Evolutionary conservation across 2,888 invertebrate species (phyloP).

Genomic region (Sminthurides aquaticus): DNA sequence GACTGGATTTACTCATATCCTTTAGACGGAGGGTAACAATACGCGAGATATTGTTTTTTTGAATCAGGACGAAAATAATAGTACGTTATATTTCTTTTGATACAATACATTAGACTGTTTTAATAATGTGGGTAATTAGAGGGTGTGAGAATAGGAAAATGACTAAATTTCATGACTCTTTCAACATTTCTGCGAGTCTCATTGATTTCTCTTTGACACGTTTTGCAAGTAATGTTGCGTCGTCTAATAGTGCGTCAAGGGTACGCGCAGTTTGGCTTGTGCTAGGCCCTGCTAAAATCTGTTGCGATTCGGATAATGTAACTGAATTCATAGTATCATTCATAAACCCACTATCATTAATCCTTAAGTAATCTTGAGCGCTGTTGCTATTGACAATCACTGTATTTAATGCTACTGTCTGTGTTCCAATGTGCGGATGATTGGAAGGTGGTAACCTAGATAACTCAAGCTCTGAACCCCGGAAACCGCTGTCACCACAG

Average conservation of each 20-base stretch:
- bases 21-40: too few relatives aligned
- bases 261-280: slow-evolving; percentile 14
- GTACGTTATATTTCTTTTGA: too few relatives aligned
- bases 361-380: not conserved
- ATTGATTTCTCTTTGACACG: slow-evolving; percentile 35
- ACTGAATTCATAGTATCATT: not conserved
- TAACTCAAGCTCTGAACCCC: slow-evolving; percentile 28
- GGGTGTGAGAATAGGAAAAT: not conserved
- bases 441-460: not conserved
- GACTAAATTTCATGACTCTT: slow-evolving; percentile 18
- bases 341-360: not conserved
- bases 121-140: too few relatives aligned
- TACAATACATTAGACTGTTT: too few relatives aligned
- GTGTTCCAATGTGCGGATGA: not conserved
- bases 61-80: too few relatives aligned
- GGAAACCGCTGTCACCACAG: slow-evolving; percentile 37
- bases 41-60: too few relatives aligned
- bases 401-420: not conserved
- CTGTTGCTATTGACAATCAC: not conserved
- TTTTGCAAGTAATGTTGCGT: slow-evolving; percentile 32
- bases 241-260: slow-evolving; percentile 33
- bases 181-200: slow-evolving; percentile 33
- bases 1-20: too few relatives aligned
- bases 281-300: not conserved
- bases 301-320: not conserved